Percentiles rank a stretch among this genome's conserved stretches.
These are phyloP conservation scores for Zingel zingel DNA, from an alignment of 2,113 vertebrate genomes.

Conservation along the genomic window DNA sequence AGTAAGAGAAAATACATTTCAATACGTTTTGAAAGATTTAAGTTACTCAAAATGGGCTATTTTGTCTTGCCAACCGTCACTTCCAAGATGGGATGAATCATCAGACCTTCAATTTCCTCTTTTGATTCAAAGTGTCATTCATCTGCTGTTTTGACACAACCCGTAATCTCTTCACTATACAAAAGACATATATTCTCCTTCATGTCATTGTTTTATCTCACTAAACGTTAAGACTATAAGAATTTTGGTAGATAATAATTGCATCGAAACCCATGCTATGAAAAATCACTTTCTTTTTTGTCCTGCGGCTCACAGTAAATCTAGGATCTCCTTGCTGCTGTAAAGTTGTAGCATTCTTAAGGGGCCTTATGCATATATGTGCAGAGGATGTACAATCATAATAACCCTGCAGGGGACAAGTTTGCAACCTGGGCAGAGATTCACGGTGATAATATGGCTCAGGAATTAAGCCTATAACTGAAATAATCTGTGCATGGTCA, in stretches of 20 bases:
- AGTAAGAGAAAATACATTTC: conserved; percentile 52
- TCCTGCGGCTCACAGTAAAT: conserved; percentile 43
- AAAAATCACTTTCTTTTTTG: conserved; percentile 28
- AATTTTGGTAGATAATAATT: conserved; percentile 3
- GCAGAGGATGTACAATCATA: conserved; percentile 16
- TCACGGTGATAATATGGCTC: conserved; percentile 19
- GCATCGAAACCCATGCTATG: conserved; percentile 6
- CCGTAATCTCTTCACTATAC: conserved; percentile 19
- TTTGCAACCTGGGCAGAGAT: conserved; percentile 5
- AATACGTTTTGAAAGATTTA: conserved; percentile 44
- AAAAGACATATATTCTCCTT: conserved; percentile 22
- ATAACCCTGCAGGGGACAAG: neutral
- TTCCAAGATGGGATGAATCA: conserved; percentile 39
- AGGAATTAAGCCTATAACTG: conserved; percentile 12
- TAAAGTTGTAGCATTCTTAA: conserved; percentile 12
- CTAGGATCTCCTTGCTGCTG: conserved; percentile 21
- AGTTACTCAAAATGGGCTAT: conserved; percentile 14
- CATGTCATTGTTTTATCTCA: neutral
- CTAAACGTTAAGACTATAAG: conserved; percentile 5
- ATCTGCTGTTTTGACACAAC: conserved; percentile 16
- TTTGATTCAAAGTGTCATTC: conserved; percentile 26
- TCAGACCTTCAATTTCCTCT: neutral
- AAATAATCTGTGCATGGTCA: conserved; percentile 29
- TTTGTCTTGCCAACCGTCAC: conserved; percentile 33
- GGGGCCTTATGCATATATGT: conserved; percentile 25